These are phyloP conservation scores for Cervus canadensis DNA, from an alignment of 2,113 vertebrate species.

Conservation along the genomic window DNA sequence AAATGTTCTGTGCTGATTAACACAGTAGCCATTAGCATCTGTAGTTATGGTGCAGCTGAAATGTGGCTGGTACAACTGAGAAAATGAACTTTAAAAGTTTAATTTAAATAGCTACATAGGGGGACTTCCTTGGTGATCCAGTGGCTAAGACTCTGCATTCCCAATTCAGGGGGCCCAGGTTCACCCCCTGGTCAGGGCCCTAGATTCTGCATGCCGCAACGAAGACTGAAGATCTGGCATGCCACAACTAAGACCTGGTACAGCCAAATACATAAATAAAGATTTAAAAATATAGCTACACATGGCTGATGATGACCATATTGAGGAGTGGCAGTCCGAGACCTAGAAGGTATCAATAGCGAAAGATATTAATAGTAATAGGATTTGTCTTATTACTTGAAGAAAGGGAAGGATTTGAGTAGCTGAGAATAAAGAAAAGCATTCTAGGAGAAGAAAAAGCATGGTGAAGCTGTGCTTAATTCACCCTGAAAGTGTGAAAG, in stretches of 20 bases:
- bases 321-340: neutral
- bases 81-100: neutral
- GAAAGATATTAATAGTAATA: neutral
- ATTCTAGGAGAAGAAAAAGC: neutral
- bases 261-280: neutral
- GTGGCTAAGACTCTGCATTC: neutral
- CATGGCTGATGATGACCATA: neutral
- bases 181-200: neutral
- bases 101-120: neutral
- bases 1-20: neutral
- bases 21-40: neutral
- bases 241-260: neutral
- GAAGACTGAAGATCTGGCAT: too few species aligned
- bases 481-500: neutral
- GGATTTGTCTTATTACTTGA: neutral
- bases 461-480: neutral
- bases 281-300: neutral
- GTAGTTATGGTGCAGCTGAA: neutral
- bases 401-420: neutral
- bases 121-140: neutral
- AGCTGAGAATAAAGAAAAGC: neutral
- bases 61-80: neutral
- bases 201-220: neutral
- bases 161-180: neutral
- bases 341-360: neutral